phyloP scores from a whole-genome alignment of 2,797 vertebrate genomes.

The Manis pentadactyla region DNA sequence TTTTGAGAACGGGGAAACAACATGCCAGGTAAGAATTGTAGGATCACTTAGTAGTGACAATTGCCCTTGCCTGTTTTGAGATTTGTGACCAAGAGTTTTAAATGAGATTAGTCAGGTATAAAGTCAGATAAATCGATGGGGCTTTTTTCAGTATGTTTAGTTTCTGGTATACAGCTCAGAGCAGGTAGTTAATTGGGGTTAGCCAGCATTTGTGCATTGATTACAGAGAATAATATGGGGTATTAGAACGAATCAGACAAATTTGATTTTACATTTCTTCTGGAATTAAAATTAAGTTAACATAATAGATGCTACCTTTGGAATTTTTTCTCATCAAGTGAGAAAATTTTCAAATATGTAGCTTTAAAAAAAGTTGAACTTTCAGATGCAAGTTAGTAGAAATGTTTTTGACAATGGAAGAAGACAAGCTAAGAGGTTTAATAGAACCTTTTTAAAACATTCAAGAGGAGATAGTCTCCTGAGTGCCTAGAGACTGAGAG shows the following conservation, averaged over 20 bases:
- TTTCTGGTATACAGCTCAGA: neutral
- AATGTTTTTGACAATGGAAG: constrained; percentile 36
- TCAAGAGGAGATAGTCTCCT: neutral
- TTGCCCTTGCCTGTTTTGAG: neutral
- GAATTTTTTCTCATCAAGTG: neutral
- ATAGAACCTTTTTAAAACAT: neutral
- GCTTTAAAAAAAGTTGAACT: neutral
- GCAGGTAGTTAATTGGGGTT: neutral
- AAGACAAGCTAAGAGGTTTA: neutral
- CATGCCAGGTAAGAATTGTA: neutral
- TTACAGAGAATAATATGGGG: neutral
- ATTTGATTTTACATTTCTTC: neutral
- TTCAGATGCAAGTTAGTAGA: constrained; percentile 16
- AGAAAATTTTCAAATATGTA: neutral
- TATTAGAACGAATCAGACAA: neutral
- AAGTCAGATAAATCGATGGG: neutral
- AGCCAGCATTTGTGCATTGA: neutral
- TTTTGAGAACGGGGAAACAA: neutral
- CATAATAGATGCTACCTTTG: neutral
- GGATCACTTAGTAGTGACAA: neutral
- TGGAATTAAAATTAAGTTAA: neutral
- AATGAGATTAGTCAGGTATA: neutral
- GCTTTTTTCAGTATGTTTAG: neutral
- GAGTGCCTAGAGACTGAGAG: neutral
- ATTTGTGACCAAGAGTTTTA: neutral